These are phyloP conservation scores for Okapia johnstoni DNA, from an alignment of 2,113 vertebrate species.

Conservation along the genomic window DNA sequence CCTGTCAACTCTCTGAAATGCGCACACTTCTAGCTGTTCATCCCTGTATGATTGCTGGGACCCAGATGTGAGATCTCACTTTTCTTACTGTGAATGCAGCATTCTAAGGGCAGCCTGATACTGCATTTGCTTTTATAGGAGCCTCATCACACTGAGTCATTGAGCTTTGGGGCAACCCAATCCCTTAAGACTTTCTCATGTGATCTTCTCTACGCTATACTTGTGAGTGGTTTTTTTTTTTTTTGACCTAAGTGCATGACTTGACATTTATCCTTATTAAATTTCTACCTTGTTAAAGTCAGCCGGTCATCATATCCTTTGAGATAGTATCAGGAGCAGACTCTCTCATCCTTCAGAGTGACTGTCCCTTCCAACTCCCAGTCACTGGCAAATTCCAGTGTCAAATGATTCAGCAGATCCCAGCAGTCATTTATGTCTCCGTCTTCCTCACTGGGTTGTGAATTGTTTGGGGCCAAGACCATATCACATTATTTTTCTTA, in stretches of 20 bases:
- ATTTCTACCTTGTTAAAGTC: slow-evolving; percentile 60
- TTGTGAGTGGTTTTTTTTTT: not conserved
- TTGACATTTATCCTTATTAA: slow-evolving; percentile 66
- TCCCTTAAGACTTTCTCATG: slow-evolving; percentile 43
- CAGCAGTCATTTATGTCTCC: not conserved
- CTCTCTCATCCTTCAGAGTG: slow-evolving; percentile 36
- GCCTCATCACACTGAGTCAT: slow-evolving; percentile 10
- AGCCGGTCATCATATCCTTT: slow-evolving; percentile 49
- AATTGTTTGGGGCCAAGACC: not conserved
- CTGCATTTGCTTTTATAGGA: not conserved
- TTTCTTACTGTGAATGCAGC: not conserved
- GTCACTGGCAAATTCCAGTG: slow-evolving; percentile 28
- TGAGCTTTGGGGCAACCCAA: slow-evolving; percentile 26
- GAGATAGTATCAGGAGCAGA: slow-evolving; percentile 49
- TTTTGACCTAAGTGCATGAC: slow-evolving; percentile 34
- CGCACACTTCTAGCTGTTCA: not conserved
- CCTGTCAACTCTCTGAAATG: not conserved
- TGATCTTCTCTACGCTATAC: not conserved
- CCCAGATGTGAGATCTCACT: not conserved
- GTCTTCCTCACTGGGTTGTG: not conserved
- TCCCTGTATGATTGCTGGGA: not conserved
- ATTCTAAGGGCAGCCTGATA: not conserved
- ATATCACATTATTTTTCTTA: not conserved
- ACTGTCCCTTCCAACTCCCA: not conserved
- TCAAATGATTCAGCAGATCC: slow-evolving; percentile 57